Base-by-base conservation (phyloP, 2,888 invertebrate genomes). In the Oscheius sp. region DNA sequence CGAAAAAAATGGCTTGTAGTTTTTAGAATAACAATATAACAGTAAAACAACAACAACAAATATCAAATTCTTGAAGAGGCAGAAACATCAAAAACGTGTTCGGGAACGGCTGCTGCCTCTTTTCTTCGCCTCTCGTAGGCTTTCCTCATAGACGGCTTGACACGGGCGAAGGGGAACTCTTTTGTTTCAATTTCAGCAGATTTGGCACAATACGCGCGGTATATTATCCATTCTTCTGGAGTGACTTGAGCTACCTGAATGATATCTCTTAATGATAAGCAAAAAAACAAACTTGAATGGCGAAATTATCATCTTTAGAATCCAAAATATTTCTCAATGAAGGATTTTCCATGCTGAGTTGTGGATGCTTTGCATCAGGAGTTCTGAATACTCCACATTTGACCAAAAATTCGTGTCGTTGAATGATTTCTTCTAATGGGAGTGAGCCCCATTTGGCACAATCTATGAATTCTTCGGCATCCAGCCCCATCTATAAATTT, bases 351-450 rank as follows among this genome's bases (percentile, higher is more conserved):
- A 56, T 59, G 52, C 58, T 74, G 12, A 71, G 12, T 46, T 83
- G 83, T 12, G 79, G 81, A 23, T 74, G 68, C 68, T 87, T 87
- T 45, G 82, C 77, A 72, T 87, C 87, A 16, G 87, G 87, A 2
- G 75, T 82, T 7, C 75, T 58, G 73, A 85, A 88, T 66, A 79
- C 79, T 18, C 87, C 87, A 25, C 81, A 77, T 35, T 83, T 79
- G 23, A 76, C n/a, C 23, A 87, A 72, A 49, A 85, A 86, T 29
- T 81, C 74, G 70, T 83, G 83, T 0, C 83, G 77, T 43, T 72
- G 70, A 41, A 73, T 73, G 13, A 83, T 73, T 1, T 83, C 78
- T 23, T 82, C 79, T 18, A 82, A 43, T 0, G 73, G 16, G 21
- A 77, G 41, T 9, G 73, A 73, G 9, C 76, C 77, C 71, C 77